Evolutionary conservation across 2,113 vertebrate genomes (phyloP).

Genomic region (Platichthys stellatus): DNA sequence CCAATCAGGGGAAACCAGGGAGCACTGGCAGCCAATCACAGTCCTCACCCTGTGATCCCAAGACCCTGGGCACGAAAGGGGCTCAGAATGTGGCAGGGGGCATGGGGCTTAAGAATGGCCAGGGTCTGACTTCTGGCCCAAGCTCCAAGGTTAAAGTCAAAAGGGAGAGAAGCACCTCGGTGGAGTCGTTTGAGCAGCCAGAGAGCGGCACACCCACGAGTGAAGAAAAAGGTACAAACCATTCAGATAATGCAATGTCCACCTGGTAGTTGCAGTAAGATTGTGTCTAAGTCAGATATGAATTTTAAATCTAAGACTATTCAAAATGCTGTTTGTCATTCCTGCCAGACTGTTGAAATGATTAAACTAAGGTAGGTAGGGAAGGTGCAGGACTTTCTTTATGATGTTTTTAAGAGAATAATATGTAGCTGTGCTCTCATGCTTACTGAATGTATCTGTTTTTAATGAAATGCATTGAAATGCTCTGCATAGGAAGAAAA

Average conservation of each 20-base stretch:
- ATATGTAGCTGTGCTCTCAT: neutral
- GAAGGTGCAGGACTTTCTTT: neutral
- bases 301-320: neutral
- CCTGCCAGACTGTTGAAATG: neutral
- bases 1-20: conserved; percentile 98
- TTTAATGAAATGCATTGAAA: neutral
- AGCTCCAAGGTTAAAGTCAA: conserved; percentile 98
- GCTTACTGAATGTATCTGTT: neutral
- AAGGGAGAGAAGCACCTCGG: conserved; percentile 95
- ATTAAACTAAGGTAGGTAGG: neutral
- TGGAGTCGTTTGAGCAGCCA: conserved; percentile 96
- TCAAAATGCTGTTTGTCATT: conserved; percentile 6
- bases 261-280: neutral
- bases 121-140: conserved; percentile 89
- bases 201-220: conserved; percentile 93
- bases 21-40: conserved; percentile 96
- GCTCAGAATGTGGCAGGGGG: conserved; percentile 90
- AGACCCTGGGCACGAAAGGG: conserved; percentile 84
- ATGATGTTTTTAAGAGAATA: neutral
- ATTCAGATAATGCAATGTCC: neutral
- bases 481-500: neutral
- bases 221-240: conserved; percentile 90
- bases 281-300: neutral
- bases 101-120: conserved; percentile 96
- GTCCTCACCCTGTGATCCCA: conserved; percentile 96